Conservation (phyloP, 2,113 vertebrate species). For the Azemiops feae region DNA sequence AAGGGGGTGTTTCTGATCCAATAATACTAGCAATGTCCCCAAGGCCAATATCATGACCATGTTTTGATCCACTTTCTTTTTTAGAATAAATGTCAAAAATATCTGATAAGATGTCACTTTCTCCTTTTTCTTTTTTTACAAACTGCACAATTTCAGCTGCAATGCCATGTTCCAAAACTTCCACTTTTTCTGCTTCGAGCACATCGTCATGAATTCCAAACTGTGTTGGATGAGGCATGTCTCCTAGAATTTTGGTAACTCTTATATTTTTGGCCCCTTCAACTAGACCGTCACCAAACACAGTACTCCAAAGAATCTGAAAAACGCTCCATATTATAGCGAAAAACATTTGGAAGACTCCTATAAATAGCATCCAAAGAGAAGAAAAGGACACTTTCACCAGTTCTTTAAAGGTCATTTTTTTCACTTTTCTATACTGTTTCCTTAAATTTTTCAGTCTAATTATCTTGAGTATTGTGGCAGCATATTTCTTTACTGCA, state of each 20-base stretch:
- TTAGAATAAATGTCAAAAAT: conserved; percentile 84
- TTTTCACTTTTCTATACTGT: conserved; percentile 85
- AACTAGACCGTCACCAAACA: conserved; percentile 94
- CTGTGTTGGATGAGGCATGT: conserved; percentile 98
- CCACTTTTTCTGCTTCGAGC: conserved; percentile 85
- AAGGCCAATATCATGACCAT: conserved; percentile 85
- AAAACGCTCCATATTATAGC: conserved; percentile 87
- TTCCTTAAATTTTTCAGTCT: conserved; percentile 86
- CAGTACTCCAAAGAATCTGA: conserved; percentile 91
- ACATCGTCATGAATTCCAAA: conserved; percentile 95
- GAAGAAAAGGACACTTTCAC: conserved; percentile 87
- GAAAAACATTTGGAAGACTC: conserved; percentile 83
- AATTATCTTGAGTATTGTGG: conserved; percentile 77
- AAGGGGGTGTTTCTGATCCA: conserved; percentile 80
- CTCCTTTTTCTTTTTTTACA: conserved; percentile 81
- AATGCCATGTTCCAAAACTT: conserved; percentile 72
- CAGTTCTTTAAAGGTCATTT: conserved; percentile 89
- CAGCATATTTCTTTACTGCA: conserved; percentile 80
- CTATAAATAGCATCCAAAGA: conserved; percentile 87
- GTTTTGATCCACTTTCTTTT: conserved; percentile 84
- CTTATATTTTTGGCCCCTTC: conserved; percentile 98
- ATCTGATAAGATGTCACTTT: conserved; percentile 84
- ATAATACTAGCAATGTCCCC: conserved; percentile 91
- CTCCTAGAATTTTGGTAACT: conserved; percentile 95
- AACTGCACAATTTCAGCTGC: conserved; percentile 80